These are phyloP conservation scores for Pseudorhiza aurosa DNA, from an alignment of 30 jellyfish, hydroid and myxozoan species.

Conservation along the genomic window DNA sequence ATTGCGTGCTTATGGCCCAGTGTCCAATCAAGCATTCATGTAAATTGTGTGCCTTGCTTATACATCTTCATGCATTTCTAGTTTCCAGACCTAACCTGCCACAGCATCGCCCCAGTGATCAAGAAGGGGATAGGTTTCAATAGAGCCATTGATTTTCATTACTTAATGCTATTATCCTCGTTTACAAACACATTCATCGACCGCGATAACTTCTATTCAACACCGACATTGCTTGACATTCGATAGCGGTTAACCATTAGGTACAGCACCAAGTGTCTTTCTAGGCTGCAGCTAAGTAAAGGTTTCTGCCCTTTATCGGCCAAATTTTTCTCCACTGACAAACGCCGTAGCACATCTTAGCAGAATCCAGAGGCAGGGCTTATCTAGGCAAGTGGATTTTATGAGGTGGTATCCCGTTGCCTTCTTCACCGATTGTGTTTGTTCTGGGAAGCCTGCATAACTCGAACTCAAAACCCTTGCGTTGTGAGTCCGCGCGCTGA, in stretches of 20 bases:
- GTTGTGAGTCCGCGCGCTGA: too few species aligned
- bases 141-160: conserved; percentile 69
- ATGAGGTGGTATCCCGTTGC: too few species aligned
- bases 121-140: conserved; percentile 68
- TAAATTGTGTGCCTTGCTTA: conserved; percentile 66
- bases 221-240: not conserved
- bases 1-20: conserved; percentile 68
- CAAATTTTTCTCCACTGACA: not conserved
- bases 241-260: conserved; percentile 32
- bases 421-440: too few species aligned
- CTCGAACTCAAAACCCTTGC: too few species aligned
- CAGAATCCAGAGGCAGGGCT: too few species aligned
- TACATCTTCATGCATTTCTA: conserved; percentile 66
- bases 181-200: conserved; percentile 72
- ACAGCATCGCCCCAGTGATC: conserved; percentile 68
- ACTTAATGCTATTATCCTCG: conserved; percentile 70
- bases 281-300: not conserved
- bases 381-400: too few species aligned
- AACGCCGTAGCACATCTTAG: not conserved
- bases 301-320: not conserved
- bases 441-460: too few species aligned
- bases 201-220: conserved; percentile 65
- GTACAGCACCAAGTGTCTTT: conserved; percentile 8
- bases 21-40: conserved; percentile 73
- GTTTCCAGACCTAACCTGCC: conserved; percentile 80